Percentiles rank a stretch among this genome's conserved stretches.
These are phyloP conservation scores for Dipodomys stephensi DNA, from an alignment of 2,113 vertebrate genomes.

Conservation along the genomic window DNA sequence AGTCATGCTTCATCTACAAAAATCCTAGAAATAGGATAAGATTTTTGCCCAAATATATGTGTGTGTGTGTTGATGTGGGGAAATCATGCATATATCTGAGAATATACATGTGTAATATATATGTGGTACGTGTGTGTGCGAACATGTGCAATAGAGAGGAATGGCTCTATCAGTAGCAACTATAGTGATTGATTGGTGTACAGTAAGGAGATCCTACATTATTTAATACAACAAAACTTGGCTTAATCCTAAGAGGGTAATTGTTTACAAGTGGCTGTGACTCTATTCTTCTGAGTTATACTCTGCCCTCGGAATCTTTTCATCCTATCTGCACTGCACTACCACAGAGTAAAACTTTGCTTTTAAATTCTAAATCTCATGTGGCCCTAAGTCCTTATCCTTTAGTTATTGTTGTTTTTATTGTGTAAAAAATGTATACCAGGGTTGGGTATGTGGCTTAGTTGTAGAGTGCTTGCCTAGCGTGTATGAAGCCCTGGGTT, in stretches of 20 bases:
- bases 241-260: background rate
- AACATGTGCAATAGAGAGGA: background rate
- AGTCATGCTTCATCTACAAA: background rate
- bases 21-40: background rate
- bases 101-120: background rate
- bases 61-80: no score
- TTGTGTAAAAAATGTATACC: background rate
- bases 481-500: no score
- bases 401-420: background rate
- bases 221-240: background rate
- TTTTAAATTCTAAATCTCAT: conserved; percentile 40
- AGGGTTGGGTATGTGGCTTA: no score
- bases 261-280: conserved; percentile 9
- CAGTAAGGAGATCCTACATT: conserved; percentile 4
- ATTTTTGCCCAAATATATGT: background rate
- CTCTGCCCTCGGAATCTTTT: conserved; percentile 4
- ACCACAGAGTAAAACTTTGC: background rate
- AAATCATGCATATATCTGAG: background rate
- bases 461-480: no score
- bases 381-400: background rate
- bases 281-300: background rate
- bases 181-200: background rate
- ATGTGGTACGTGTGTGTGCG: background rate
- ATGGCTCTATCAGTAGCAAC: background rate
- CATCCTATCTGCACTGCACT: background rate